These are phyloP conservation scores for Cantharis rufa DNA, from an alignment of 2,888 invertebrate genomes.

Conservation along the genomic window DNA sequence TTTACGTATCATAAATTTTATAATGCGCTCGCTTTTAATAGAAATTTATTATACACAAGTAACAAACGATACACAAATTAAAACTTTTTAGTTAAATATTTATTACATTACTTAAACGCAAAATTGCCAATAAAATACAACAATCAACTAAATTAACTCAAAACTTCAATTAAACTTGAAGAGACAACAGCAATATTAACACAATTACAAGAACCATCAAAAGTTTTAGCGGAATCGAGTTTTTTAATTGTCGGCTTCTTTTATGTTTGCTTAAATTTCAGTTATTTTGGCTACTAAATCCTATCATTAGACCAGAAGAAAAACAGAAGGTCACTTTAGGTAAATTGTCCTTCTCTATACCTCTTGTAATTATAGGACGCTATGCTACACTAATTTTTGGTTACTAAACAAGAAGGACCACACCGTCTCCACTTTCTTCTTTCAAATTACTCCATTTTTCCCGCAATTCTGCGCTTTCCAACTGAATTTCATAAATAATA, in stretches of 20 bases:
- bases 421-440: not conserved
- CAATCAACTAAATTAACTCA: slow-evolving; percentile 19
- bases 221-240: slow-evolving; percentile 2
- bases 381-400: slow-evolving; percentile 16
- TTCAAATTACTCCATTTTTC: not conserved
- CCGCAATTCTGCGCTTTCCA: no score
- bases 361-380: slow-evolving; percentile 22
- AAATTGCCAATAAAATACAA: slow-evolving; percentile 14
- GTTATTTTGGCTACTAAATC: slow-evolving; percentile 11
- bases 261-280: slow-evolving; percentile 8
- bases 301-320: slow-evolving; percentile 15
- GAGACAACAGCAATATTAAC: not conserved
- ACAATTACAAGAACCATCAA: not conserved
- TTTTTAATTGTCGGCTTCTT: slow-evolving; percentile 23
- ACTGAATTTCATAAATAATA: no score
- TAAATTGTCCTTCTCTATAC: slow-evolving; percentile 18
- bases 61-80: slow-evolving; percentile 2
- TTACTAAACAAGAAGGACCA: not conserved
- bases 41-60: slow-evolving; percentile 6
- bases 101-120: not conserved
- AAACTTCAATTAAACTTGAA: slow-evolving; percentile 13
- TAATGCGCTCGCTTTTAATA: slow-evolving; percentile 4
- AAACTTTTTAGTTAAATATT: slow-evolving; percentile 1
- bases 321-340: slow-evolving; percentile 15
- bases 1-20: slow-evolving; percentile 9